Base-by-base conservation (phyloP, 2,797 vertebrate genomes). In the Eupleurogrammus muticus region DNA sequence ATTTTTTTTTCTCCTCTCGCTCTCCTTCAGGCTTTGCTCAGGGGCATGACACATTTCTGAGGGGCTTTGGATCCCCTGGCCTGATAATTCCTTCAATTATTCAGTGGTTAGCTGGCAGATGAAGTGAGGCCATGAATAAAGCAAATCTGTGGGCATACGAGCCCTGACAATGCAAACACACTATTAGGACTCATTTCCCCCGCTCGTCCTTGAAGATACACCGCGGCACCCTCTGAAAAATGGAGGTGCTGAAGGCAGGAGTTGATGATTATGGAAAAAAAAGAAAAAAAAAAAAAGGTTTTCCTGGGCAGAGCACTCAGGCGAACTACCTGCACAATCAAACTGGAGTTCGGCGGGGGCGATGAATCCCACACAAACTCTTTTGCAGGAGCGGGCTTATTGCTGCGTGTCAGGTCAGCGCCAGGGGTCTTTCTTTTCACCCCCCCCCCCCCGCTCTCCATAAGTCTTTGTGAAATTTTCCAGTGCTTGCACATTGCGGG, bases 71-170 rank as follows among this genome's bases (percentile, higher is more conserved):
- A 89, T 87, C 88, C 85, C 82, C 83, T 86, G 78, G 83, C 83
- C 89, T 92, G 90, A 90, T 93, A 89, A 92, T 87, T 91, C 89
- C 86, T 89, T 93, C 89, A 92, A 92, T 92, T 92, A 93, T 92
- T 92, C 86, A 92, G 87, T 80, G 86, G 70, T 74, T 86, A 73
- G 86, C 87, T 90, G 85, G 84, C 85, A 92, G 78, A 90, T 79
- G 85, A 90, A 91, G 87, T 87, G 79, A 85, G 86, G 64, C 81
- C 87, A 84, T 81, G 87, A 92, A 92, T 92, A 90, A 92, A 86
- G 89, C 68, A 92, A 89, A 89, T 89, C 90, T 87, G 77, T 79
- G 83, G 80, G 82, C 80, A 77, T 64, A 64, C 28, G 64, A 79
- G 78, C 80, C 66, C 80, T 44, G 72, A 83, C 80, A 87, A 87